Conservation (phyloP, 1,140 invertebrate genomes). For the Drosophila oshimai region DNA sequence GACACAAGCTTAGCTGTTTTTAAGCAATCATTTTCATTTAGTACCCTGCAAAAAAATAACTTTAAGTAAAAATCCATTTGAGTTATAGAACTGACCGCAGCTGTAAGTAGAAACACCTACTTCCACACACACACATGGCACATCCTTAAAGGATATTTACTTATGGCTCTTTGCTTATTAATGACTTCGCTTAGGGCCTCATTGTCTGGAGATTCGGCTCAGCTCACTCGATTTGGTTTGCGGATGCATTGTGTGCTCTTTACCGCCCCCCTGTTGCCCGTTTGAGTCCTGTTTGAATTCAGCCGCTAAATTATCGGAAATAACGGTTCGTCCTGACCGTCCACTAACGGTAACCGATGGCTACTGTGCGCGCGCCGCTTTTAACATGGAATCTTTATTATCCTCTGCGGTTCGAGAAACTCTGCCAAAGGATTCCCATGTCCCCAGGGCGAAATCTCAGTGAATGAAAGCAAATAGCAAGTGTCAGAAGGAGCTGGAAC, state of each 20-base stretch:
- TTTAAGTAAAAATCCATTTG: no score
- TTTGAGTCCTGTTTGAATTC: slow-evolving; percentile 44
- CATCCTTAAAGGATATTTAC: slow-evolving; percentile 77
- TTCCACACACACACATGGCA: slow-evolving; percentile 30
- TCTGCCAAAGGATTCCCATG: slow-evolving; percentile 1
- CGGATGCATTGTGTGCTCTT: slow-evolving; percentile 52
- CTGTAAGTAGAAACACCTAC: background rate
- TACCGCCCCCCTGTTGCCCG: slow-evolving; percentile 48
- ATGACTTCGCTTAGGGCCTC: slow-evolving; percentile 51
- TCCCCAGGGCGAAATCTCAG: slow-evolving; percentile 48
- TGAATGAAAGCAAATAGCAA: slow-evolving; percentile 40
- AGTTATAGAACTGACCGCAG: background rate
- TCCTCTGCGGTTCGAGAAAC: slow-evolving; percentile 31
- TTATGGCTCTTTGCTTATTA: slow-evolving; percentile 75
- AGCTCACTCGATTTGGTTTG: slow-evolving; percentile 13
- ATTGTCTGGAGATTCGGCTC: slow-evolving; percentile 50
- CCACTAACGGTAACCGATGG: slow-evolving; percentile 69
- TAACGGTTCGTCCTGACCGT: slow-evolving; percentile 53
- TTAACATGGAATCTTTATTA: slow-evolving; percentile 72
- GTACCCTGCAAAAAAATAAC: no score
- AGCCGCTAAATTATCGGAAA: slow-evolving; percentile 73
- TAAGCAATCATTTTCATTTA: no score
- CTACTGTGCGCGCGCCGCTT: slow-evolving; percentile 59
- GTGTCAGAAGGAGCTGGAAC: background rate
- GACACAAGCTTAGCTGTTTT: no score